These are phyloP conservation scores for Alloplasta piceator DNA, from an alignment of 2,888 invertebrate species.

Conservation along the genomic window DNA sequence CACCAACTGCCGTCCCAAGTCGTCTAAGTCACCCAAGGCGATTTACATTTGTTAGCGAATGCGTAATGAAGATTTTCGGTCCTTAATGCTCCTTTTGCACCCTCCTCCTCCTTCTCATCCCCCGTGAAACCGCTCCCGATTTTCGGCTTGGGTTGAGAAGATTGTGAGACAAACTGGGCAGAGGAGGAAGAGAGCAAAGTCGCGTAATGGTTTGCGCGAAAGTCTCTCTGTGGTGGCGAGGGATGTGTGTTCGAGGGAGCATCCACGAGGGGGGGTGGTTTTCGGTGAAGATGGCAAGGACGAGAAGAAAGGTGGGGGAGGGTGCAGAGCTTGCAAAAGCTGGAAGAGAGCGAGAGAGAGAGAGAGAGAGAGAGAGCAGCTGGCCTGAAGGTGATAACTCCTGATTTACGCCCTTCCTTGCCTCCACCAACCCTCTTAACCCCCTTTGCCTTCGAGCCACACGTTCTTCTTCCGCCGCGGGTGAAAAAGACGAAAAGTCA, in stretches of 20 bases:
- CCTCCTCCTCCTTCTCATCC: not conserved
- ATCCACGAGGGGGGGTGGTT: constrained; percentile 29
- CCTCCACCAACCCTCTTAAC: constrained; percentile 40
- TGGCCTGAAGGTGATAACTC: constrained; percentile 79
- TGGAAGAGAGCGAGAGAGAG: constrained; percentile 55
- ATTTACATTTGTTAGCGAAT: constrained; percentile 79
- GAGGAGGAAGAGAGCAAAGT: constrained; percentile 21
- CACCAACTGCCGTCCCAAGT: constrained; percentile 32
- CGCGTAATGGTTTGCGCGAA: constrained; percentile 28
- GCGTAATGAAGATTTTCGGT: constrained; percentile 77
- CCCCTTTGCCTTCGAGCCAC: constrained; percentile 37
- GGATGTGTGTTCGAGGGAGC: constrained; percentile 46
- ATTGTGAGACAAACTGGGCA: constrained; percentile 1
- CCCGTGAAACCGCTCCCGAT: not conserved
- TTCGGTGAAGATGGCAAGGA: constrained; percentile 54
- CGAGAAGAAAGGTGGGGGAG: constrained; percentile 32
- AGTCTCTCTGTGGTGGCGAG: constrained; percentile 31
- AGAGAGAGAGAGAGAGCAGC: constrained; percentile 64
- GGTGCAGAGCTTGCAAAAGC: constrained; percentile 36
- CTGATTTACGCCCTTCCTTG: constrained; percentile 77
- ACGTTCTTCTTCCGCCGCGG: constrained; percentile 48
- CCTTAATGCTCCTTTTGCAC: constrained; percentile 48
- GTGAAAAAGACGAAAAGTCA: constrained; percentile 26
- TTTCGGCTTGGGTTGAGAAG: not conserved
- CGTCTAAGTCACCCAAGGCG: constrained; percentile 67